A percentile compares a stretch with the other conserved stretches of the same genome.
Conservation (phyloP, 1,140 invertebrate genomes). For the Drosophila sturtevanti region DNA sequence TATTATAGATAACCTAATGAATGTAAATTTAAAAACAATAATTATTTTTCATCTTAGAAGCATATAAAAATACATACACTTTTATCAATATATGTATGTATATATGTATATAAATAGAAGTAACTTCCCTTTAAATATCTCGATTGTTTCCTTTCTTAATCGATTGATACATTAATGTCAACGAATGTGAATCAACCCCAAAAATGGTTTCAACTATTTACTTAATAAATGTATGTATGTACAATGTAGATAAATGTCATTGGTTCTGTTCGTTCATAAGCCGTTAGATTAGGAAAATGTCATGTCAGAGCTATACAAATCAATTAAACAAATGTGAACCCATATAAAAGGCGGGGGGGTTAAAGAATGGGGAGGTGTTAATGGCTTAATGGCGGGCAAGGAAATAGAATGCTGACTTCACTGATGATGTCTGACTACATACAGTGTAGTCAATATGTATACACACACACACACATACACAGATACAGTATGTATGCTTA, state of each 20-base stretch:
- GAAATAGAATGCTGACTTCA: constrained; percentile 1
- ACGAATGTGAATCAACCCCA: constrained; percentile 1
- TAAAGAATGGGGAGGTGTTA: not conserved
- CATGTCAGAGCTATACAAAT: constrained; percentile 43
- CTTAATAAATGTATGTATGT: not conserved
- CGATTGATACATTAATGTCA: constrained; percentile 1
- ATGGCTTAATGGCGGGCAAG: constrained; percentile 36
- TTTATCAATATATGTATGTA: too few species aligned
- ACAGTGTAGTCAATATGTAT: not conserved
- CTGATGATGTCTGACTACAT: not conserved
- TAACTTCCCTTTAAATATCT: too few species aligned
- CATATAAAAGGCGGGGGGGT: not conserved
- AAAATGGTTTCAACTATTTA: not conserved
- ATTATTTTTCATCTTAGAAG: too few species aligned
- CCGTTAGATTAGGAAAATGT: constrained; percentile 48
- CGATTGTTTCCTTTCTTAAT: not conserved
- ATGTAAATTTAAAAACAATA: too few species aligned
- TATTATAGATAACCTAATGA: too few species aligned
- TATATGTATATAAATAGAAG: too few species aligned
- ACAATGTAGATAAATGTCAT: constrained; percentile 5
- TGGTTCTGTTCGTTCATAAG: constrained; percentile 34
- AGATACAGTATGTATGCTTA: not conserved
- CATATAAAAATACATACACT: too few species aligned
- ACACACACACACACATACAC: not conserved
- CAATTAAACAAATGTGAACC: constrained; percentile 41